These are phyloP conservation scores for Euleptes europaea DNA, from an alignment of 2,113 vertebrate genomes.

Conservation along the genomic window DNA sequence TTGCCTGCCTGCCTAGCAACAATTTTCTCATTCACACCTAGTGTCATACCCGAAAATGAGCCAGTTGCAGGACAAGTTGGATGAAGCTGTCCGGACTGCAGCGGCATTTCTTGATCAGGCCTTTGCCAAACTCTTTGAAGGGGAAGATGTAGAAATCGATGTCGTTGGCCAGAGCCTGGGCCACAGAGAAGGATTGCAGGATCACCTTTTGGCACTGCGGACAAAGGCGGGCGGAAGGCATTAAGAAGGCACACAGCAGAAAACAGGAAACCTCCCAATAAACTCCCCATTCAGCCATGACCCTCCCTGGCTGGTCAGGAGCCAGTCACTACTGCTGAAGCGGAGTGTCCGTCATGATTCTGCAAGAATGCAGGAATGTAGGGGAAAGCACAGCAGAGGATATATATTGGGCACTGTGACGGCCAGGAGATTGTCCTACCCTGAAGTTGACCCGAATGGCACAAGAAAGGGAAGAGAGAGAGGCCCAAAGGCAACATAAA, in stretches of 20 bases:
- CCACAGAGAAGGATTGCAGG: constrained; percentile 55
- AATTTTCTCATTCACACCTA: not conserved
- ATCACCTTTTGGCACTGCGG: constrained; percentile 51
- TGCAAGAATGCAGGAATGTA: too few species aligned
- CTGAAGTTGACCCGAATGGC: too few species aligned
- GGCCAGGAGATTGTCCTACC: too few species aligned
- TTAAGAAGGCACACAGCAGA: not conserved
- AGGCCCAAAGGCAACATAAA: too few species aligned
- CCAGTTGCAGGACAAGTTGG: constrained; percentile 70
- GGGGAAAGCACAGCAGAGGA: too few species aligned
- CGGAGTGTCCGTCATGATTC: too few species aligned
- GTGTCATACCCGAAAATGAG: constrained; percentile 69
- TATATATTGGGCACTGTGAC: too few species aligned
- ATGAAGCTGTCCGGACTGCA: constrained; percentile 71
- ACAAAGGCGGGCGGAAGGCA: not conserved
- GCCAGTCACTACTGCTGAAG: too few species aligned
- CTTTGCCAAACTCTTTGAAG: constrained; percentile 71
- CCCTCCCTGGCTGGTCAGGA: too few species aligned
- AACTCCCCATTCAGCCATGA: too few species aligned
- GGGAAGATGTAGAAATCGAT: constrained; percentile 68
- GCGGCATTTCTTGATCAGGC: constrained; percentile 65
- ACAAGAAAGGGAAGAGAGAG: too few species aligned
- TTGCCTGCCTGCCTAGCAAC: not conserved
- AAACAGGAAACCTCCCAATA: not conserved
- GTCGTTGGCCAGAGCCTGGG: constrained; percentile 57